Evolutionary conservation across 2,113 vertebrate species (phyloP).

Genomic region (Aegithalos caudatus): DNA sequence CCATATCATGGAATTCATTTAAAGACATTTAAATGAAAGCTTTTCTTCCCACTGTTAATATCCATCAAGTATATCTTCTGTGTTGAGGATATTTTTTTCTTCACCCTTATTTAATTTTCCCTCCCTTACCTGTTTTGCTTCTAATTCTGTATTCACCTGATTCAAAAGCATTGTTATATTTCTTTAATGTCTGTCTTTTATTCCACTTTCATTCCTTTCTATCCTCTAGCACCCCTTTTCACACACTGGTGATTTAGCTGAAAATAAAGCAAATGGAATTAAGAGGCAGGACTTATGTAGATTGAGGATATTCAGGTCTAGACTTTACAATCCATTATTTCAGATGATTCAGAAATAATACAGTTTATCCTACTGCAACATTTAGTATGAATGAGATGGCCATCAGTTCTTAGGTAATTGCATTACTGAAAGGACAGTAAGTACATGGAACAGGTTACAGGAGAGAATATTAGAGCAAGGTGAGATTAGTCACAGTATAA

Average conservation of each 20-base stretch:
- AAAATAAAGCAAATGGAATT: conserved; percentile 9
- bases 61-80: background rate
- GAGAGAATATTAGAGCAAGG: background rate
- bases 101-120: background rate
- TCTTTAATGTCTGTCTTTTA: background rate
- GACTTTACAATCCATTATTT: background rate
- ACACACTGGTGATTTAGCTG: background rate
- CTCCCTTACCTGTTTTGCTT: background rate
- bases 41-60: background rate
- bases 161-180: background rate
- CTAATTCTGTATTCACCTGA: background rate
- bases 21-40: background rate
- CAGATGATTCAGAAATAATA: conserved; percentile 11
- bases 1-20: background rate
- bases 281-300: background rate
- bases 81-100: background rate
- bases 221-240: background rate
- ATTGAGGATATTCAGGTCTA: background rate
- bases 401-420: background rate
- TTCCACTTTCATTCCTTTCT: background rate
- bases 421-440: conserved; percentile 9
- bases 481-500: background rate
- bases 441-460: background rate
- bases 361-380: background rate
- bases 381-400: background rate